Base-by-base conservation (phyloP, 2,113 vertebrate species). In the Eupsittula cactorum region DNA sequence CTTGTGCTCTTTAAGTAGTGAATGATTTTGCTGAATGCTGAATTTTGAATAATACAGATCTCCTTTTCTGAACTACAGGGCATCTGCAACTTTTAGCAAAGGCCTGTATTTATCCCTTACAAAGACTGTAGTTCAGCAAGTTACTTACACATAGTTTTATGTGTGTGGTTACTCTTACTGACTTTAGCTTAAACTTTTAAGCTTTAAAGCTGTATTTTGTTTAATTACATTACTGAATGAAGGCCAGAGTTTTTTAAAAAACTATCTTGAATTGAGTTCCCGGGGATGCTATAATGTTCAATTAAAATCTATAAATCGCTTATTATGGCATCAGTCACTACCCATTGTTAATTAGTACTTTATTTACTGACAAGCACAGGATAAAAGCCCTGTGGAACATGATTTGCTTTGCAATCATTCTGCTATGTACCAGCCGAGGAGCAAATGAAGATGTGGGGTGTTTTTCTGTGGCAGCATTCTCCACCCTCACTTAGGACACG, bases 221-320 rank as follows among this genome's bases (percentile, higher is more conserved):
- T 91, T 78, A 92, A 92, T 93, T 96, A 42, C 50, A 47, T 94
- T 80, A 62, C 39, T 90, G 86, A 96, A 84, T 50, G 60, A 86
- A 83, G 14, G 63, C 85, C 93, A 90, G 49, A 69, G 31, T 57
- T 89, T n/a, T 91, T 87, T 37, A 77, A 82, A 85, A 74, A 49
- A 37, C 57, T 28, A 3, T 46, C 37, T 59, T 52, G 15, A 89
- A 35, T 7, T 68, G 33, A 59, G 31, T 76, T 93, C 64, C 81
- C 17, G 3, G 47, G 7, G 47, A 83, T 84, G 50, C 39, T 88
- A 4, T 68, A 88, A 42, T 0, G 3, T 90, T 88, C 33, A 78
- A 9, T 70, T 70, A 88, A 88, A 96, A 88, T 75, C 67, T 50
- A 16, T 90, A 88, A 92, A 93, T 90, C 14, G 68, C 42, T 90